Conservation (phyloP, 1,140 invertebrate genomes). For the Macrotrachela quadricornifera region DNA sequence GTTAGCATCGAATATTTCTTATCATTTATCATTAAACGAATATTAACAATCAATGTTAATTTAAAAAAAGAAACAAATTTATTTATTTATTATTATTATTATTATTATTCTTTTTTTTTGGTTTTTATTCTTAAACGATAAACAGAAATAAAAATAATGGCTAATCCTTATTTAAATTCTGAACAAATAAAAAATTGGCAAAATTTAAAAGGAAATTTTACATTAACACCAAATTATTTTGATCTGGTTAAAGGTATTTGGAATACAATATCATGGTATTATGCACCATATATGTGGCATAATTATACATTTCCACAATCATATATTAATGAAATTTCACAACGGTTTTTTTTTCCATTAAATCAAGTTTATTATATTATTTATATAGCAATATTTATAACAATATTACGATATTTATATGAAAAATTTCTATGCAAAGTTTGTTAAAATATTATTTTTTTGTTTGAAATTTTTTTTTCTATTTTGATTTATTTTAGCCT, state of each 20-base stretch:
- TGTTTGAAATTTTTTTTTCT: neutral
- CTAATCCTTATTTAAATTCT: too few relatives aligned
- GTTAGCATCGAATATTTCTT: too few relatives aligned
- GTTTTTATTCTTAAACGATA: too few relatives aligned
- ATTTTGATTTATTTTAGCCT: neutral
- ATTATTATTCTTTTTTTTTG: too few relatives aligned
- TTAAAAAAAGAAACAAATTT: too few relatives aligned
- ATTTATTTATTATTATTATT: too few relatives aligned
- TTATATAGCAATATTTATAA: slow-evolving; percentile 1
- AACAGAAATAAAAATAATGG: too few relatives aligned
- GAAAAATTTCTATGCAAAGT: neutral
- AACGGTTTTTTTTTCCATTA: neutral
- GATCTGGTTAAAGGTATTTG: slow-evolving; percentile 5
- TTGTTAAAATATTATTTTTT: neutral
- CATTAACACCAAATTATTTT: neutral
- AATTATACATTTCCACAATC: slow-evolving; percentile 2
- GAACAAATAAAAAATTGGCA: too few relatives aligned
- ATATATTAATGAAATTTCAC: slow-evolving; percentile 1
- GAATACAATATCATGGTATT: slow-evolving; percentile 4
- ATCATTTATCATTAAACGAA: too few relatives aligned
- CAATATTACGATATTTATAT: neutral
- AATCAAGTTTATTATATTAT: neutral
- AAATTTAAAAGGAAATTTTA: too few relatives aligned
- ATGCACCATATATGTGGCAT: neutral
- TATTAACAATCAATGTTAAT: too few relatives aligned